Evolutionary conservation across 2,113 vertebrate species (phyloP).

Genomic region (Periophthalmodon schlosseri): DNA sequence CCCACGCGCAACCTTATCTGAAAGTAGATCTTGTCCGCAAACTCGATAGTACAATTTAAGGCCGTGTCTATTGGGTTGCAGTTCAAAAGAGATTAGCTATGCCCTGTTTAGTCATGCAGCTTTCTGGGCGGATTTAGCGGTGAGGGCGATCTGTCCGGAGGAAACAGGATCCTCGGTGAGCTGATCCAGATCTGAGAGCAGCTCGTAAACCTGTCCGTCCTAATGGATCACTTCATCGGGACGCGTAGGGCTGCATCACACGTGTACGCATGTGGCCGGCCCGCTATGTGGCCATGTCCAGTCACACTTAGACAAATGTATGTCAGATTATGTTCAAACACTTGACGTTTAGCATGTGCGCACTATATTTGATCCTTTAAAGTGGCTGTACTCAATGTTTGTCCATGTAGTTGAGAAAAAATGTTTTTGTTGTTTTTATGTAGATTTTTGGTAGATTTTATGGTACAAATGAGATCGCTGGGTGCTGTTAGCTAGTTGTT

Average conservation of each 20-base stretch:
- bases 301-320: slow-evolving; percentile 27
- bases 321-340: slow-evolving; percentile 11
- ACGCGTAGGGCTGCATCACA: slow-evolving; percentile 26
- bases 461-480: too few species aligned
- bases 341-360: background rate
- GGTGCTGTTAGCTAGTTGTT: too few species aligned
- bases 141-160: slow-evolving; percentile 64
- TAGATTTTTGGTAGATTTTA: too few species aligned
- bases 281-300: slow-evolving; percentile 9
- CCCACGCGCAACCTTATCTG: slow-evolving; percentile 64
- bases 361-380: background rate
- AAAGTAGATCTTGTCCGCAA: slow-evolving; percentile 72
- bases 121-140: slow-evolving; percentile 67
- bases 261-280: slow-evolving; percentile 11
- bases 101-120: slow-evolving; percentile 75
- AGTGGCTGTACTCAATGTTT: too few species aligned
- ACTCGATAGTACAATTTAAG: slow-evolving; percentile 71
- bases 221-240: slow-evolving; percentile 65
- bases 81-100: slow-evolving; percentile 77
- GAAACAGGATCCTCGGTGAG: slow-evolving; percentile 73
- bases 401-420: too few species aligned
- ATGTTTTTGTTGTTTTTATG: too few species aligned
- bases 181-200: slow-evolving; percentile 70
- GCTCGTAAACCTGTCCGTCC: slow-evolving; percentile 70
- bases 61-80: slow-evolving; percentile 65